Evolutionary conservation across 1,140 invertebrate species (phyloP).

Genomic region (Bombus pascuorum): DNA sequence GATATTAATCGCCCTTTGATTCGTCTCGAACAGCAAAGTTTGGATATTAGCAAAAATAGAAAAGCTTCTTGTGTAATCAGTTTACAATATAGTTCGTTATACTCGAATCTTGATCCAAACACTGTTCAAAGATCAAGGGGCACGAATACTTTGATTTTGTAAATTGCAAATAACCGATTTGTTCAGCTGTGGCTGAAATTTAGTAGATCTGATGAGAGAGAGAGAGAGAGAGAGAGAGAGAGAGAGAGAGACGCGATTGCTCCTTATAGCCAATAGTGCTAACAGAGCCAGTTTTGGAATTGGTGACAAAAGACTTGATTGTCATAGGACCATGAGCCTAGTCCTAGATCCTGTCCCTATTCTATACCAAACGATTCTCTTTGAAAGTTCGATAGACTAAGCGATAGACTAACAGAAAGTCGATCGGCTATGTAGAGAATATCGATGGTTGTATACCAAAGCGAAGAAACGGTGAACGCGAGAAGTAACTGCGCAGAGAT

Average conservation of each 20-base stretch:
- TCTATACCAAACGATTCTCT: slow-evolving; percentile 54
- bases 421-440: neutral
- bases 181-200: slow-evolving; percentile 21
- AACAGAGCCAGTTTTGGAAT: neutral
- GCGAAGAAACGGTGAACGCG: slow-evolving; percentile 50
- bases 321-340: slow-evolving; percentile 70
- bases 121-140: neutral
- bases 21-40: neutral
- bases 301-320: neutral
- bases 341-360: slow-evolving; percentile 75
- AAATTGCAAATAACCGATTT: slow-evolving; percentile 40
- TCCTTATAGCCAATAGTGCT: neutral
- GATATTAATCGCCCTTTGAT: neutral
- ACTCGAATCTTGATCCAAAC: neutral
- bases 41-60: neutral
- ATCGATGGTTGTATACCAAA: slow-evolving; percentile 46
- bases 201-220: slow-evolving; percentile 60
- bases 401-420: slow-evolving; percentile 54
- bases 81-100: neutral
- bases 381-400: slow-evolving; percentile 50
- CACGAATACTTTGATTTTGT: neutral
- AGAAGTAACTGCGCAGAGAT: slow-evolving; percentile 19
- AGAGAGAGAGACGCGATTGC: slow-evolving; percentile 7
- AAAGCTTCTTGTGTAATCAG: neutral
- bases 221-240: too few relatives aligned